Evolutionary conservation across 2,888 invertebrate species (phyloP).

Genomic region (Plebejus anna): DNA sequence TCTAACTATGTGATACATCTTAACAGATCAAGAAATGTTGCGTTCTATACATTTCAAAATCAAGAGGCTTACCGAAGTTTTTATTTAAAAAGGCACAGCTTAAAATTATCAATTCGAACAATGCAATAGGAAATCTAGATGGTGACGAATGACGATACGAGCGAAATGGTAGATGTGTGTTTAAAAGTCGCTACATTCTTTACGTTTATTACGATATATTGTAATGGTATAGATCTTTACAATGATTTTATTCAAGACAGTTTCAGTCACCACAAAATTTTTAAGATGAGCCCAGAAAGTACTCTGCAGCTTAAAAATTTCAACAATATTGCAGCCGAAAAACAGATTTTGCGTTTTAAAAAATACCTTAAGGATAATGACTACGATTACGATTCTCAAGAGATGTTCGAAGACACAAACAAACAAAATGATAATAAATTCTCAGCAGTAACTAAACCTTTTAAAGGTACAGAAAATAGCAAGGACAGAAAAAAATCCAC

Average conservation of each 20-base stretch:
- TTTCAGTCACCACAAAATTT: not conserved
- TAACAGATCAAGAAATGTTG: not conserved
- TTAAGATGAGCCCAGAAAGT: not conserved
- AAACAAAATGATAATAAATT: not conserved
- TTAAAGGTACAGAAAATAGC: slow-evolving; percentile 1
- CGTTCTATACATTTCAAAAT: not conserved
- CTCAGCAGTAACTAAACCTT: not conserved
- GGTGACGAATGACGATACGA: not conserved
- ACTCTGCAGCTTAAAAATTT: not conserved
- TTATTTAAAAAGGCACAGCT: not conserved
- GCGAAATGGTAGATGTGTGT: not conserved
- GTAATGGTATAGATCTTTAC: not conserved
- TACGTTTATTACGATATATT: not conserved
- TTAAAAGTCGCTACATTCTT: not conserved
- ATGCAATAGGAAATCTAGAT: not conserved
- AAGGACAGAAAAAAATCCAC: slow-evolving; percentile 17
- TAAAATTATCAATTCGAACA: not conserved
- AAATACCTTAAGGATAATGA: slow-evolving; percentile 24
- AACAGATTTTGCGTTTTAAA: not conserved
- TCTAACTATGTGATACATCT: too few relatives aligned
- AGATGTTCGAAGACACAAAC: not conserved
- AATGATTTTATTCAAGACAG: not conserved
- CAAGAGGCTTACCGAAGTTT: not conserved
- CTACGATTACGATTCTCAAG: slow-evolving; percentile 25
- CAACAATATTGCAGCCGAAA: not conserved